Evolutionary conservation across 2,888 invertebrate species (phyloP).

Genomic region (Globia sparganii): DNA sequence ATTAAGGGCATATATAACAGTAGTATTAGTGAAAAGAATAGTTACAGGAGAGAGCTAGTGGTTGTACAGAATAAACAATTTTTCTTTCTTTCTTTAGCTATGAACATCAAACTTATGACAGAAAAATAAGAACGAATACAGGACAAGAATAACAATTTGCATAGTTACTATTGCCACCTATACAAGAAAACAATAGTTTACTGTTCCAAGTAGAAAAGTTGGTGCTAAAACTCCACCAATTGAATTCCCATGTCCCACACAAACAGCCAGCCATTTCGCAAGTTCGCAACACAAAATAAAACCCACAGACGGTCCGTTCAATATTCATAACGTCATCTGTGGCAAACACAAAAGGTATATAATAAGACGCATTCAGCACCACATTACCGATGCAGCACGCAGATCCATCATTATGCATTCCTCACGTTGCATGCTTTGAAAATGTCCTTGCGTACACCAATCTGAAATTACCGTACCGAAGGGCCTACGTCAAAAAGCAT

Average conservation of each 20-base stretch:
- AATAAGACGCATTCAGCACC: conserved; percentile 70
- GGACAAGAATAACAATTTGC: conserved; percentile 4
- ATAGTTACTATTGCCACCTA: conserved; percentile 2
- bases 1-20: neutral
- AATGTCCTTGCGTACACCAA: conserved; percentile 76
- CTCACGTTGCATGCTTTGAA: conserved; percentile 73
- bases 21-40: neutral
- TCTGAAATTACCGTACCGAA: conserved; percentile 35
- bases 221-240: conserved; percentile 17
- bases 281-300: conserved; percentile 64
- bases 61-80: no score
- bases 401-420: conserved; percentile 81
- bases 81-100: no score
- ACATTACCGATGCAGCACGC: conserved; percentile 80
- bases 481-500: conserved; percentile 25
- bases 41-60: neutral
- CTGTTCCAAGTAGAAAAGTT: conserved; percentile 24
- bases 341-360: conserved; percentile 73
- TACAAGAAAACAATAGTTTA: conserved; percentile 12
- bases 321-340: conserved; percentile 75
- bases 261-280: conserved; percentile 49
- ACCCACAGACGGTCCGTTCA: conserved; percentile 64
- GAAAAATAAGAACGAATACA: neutral
- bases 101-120: neutral
- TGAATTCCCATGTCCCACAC: conserved; percentile 31